A percentile compares a stretch with the other conserved stretches of the same genome.
phyloP scores from a whole-genome alignment of 2,888 invertebrate genomes.

The Andrena minutula region DNA sequence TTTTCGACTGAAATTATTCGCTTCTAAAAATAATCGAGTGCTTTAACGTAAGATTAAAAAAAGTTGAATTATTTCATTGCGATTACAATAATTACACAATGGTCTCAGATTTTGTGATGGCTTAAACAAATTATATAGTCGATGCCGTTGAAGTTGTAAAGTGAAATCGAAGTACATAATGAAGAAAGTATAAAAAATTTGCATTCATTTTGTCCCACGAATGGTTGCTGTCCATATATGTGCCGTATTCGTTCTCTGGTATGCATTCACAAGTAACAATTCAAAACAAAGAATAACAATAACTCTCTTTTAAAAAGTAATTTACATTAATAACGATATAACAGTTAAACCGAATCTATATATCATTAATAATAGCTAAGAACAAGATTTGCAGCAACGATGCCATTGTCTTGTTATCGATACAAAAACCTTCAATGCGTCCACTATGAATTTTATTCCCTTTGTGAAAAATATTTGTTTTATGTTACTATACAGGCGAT shows the following conservation, averaged over 20 bases:
- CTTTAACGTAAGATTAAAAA: constrained; percentile 12
- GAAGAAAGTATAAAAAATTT: constrained; percentile 23
- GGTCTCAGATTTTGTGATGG: constrained; percentile 13
- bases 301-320: constrained; percentile 40
- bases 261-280: constrained; percentile 28
- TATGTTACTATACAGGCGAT: constrained; percentile 32
- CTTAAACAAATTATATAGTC: constrained; percentile 15
- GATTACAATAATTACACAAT: constrained; percentile 33
- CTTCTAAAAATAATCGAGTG: neutral
- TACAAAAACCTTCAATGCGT: constrained; percentile 4
- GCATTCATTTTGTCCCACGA: constrained; percentile 14
- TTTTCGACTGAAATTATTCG: neutral
- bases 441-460: constrained; percentile 31
- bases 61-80: constrained; percentile 34
- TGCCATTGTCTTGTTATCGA: constrained; percentile 9
- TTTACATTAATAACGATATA: constrained; percentile 40
- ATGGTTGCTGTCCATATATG: constrained; percentile 20
- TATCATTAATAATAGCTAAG: constrained; percentile 27
- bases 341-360: constrained; percentile 47
- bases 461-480: constrained; percentile 12
- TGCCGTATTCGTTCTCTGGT: constrained; percentile 4
- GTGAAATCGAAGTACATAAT: constrained; percentile 9
- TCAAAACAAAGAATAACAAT: constrained; percentile 28
- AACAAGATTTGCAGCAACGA: constrained; percentile 38
- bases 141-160: constrained; percentile 21